A percentile compares a stretch with the other conserved stretches of the same genome.
Evolutionary conservation across 2,113 vertebrate genomes (phyloP).

Genomic region (Geococcyx californianus): DNA sequence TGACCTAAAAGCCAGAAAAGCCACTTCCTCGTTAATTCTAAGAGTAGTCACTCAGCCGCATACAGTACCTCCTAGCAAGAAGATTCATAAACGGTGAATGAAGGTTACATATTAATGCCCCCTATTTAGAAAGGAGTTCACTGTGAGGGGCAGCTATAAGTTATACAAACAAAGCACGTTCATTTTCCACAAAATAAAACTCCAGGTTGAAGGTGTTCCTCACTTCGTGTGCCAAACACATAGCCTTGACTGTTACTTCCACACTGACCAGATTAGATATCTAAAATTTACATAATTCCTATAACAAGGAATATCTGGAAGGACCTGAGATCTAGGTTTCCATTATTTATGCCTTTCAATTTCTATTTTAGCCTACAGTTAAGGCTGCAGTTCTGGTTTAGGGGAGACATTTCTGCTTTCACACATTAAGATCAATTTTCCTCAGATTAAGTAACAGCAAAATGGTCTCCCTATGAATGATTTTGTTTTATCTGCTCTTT

Average conservation of each 20-base stretch:
- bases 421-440: slow-evolving; percentile 28
- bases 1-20: neutral
- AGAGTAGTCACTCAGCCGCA: neutral
- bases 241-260: neutral
- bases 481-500: neutral
- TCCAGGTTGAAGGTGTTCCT: neutral
- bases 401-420: slow-evolving; percentile 25
- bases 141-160: neutral
- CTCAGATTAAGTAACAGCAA: neutral
- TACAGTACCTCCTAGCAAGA: neutral
- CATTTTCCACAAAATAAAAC: neutral
- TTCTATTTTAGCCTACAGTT: neutral
- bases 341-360: slow-evolving; percentile 1
- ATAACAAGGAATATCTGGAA: neutral
- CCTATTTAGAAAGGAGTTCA: neutral
- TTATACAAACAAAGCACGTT: neutral
- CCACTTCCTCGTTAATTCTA: neutral
- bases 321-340: neutral
- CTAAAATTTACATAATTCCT: neutral
- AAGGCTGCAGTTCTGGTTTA: neutral
- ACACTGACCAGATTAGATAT: neutral
- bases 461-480: neutral
- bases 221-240: neutral
- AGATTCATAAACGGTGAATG: neutral
- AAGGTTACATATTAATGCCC: neutral